Evolutionary conservation across 2,113 vertebrate genomes (phyloP).

Genomic region (Mesembrinibis cayennensis): DNA sequence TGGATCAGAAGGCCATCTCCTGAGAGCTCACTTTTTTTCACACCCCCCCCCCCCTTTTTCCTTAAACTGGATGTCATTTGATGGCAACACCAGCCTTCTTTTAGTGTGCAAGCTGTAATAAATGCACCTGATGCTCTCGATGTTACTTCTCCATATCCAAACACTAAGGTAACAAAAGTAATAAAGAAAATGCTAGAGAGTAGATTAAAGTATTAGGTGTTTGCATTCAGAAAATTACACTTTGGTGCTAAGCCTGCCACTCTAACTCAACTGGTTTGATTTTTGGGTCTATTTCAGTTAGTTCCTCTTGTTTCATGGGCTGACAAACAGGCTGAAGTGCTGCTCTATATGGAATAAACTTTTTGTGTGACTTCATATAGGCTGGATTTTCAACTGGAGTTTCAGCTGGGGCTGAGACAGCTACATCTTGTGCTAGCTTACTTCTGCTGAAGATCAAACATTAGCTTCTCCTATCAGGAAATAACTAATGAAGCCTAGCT

Average conservation of each 20-base stretch:
- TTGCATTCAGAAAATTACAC: background rate
- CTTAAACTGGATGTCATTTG: background rate
- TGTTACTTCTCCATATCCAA: background rate
- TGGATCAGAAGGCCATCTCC: background rate
- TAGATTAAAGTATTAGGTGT: background rate
- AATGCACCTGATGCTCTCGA: background rate
- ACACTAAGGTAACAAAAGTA: background rate
- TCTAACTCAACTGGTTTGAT: background rate
- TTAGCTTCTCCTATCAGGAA: background rate
- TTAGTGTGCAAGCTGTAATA: background rate
- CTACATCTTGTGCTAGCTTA: background rate
- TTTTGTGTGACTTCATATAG: background rate
- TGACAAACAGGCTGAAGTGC: background rate
- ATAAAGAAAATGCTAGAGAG: background rate
- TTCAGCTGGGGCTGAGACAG: background rate
- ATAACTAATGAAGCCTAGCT: background rate
- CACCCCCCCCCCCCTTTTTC: accelerated
- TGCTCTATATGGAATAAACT: background rate
- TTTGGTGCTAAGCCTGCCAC: background rate
- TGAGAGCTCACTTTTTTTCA: background rate
- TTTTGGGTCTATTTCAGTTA: background rate
- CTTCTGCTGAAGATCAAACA: background rate
- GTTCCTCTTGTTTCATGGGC: background rate
- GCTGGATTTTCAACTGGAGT: background rate
- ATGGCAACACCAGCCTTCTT: background rate